Evolutionary conservation across 2,888 invertebrate species (phyloP).

Genomic region (Eurois occulta): DNA sequence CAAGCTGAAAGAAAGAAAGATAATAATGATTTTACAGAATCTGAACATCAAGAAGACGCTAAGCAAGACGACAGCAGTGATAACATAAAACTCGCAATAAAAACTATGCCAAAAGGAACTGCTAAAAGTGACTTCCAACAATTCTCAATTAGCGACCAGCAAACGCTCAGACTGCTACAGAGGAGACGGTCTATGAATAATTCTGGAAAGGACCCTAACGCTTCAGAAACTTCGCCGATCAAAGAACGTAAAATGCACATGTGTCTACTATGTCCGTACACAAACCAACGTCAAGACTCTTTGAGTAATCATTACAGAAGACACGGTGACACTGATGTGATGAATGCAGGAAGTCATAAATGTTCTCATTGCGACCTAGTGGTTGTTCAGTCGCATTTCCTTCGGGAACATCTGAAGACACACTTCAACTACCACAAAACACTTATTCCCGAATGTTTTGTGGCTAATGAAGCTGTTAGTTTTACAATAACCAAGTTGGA

Average conservation of each 20-base stretch:
- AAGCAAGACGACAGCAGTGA: constrained; percentile 78
- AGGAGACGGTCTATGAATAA: constrained; percentile 87
- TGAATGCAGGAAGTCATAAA: constrained; percentile 91
- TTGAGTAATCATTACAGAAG: constrained; percentile 94
- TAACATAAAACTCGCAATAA: constrained; percentile 86
- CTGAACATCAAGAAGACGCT: constrained; percentile 73
- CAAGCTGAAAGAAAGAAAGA: constrained; percentile 90
- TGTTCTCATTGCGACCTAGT: constrained; percentile 96
- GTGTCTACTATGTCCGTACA: constrained; percentile 95
- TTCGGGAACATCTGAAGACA: constrained; percentile 94
- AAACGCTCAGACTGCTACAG: constrained; percentile 91
- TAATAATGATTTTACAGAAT: constrained; percentile 74
- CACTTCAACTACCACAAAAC: constrained; percentile 92
- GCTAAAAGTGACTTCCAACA: constrained; percentile 88
- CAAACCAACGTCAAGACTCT: constrained; percentile 93
- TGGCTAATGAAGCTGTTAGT: constrained; percentile 91
- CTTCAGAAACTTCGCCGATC: constrained; percentile 82
- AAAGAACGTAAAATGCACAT: constrained; percentile 92
- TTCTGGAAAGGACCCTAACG: constrained; percentile 78
- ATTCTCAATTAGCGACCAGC: constrained; percentile 91
- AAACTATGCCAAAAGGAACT: constrained; percentile 86
- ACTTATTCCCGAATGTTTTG: constrained; percentile 90
- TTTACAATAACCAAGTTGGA: constrained; percentile 89
- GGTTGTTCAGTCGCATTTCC: constrained; percentile 93
- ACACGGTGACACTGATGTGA: constrained; percentile 91